These are phyloP conservation scores for Panthera tigris DNA, from an alignment of 2,113 vertebrate species.

Conservation along the genomic window DNA sequence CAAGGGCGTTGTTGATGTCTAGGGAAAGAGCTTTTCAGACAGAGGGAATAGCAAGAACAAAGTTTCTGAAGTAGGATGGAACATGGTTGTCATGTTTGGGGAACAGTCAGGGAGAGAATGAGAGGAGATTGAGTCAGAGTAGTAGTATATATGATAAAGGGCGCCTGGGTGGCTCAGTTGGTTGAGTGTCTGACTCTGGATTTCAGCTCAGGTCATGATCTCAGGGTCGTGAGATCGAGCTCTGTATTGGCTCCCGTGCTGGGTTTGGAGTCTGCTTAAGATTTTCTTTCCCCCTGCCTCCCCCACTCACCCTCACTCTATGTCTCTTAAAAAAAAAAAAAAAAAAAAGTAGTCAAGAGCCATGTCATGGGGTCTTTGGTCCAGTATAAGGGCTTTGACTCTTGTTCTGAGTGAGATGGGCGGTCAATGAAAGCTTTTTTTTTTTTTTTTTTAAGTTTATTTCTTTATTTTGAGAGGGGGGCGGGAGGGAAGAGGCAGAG, in stretches of 20 bases:
- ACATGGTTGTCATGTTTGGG: not conserved
- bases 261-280: too few relatives aligned
- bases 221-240: too few relatives aligned
- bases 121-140: not conserved
- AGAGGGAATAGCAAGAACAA: not conserved
- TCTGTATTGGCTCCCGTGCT: too few relatives aligned
- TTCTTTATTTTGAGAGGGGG: too few relatives aligned
- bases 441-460: not conserved
- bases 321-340: too few relatives aligned
- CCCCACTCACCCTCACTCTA: too few relatives aligned
- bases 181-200: too few relatives aligned
- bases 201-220: too few relatives aligned
- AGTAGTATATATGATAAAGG: too few relatives aligned
- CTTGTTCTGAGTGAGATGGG: not conserved
- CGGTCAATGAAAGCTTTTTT: not conserved
- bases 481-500: too few relatives aligned
- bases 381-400: not conserved
- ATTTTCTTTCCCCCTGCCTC: too few relatives aligned
- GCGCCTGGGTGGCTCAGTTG: too few relatives aligned
- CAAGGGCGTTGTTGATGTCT: not conserved
- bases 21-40: not conserved
- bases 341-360: not conserved
- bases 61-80: not conserved
- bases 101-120: not conserved
- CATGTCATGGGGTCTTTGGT: not conserved